These are phyloP conservation scores for Collichthys lucidus DNA, from an alignment of 2,113 vertebrate species.

Conservation along the genomic window DNA sequence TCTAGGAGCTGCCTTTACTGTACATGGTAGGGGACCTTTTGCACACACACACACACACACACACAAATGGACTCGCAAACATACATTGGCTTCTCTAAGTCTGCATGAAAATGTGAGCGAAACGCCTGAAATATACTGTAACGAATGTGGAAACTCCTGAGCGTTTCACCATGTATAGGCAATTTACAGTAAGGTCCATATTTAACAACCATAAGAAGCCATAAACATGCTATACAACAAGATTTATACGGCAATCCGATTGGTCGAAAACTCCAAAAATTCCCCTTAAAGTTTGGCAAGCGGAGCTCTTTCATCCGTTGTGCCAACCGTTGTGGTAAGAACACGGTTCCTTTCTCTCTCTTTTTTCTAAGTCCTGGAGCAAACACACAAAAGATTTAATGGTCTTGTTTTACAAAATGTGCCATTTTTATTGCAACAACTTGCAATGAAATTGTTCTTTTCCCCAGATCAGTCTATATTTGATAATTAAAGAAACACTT, in stretches of 20 bases:
- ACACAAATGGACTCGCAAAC: constrained; percentile 8
- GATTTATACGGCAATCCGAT: neutral
- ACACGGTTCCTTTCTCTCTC: neutral
- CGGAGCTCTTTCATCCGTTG: neutral
- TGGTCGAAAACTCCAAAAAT: constrained; percentile 5
- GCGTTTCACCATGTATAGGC: constrained; percentile 17
- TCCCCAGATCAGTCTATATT: neutral
- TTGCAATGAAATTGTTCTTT: neutral
- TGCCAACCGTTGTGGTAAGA: neutral
- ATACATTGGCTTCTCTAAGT: neutral
- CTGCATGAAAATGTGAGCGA: constrained; percentile 6
- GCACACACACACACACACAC: neutral
- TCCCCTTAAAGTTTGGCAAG: neutral
- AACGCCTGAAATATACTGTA: neutral
- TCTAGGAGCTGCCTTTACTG: constrained; percentile 77
- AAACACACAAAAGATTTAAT: neutral
- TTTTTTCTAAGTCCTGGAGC: neutral
- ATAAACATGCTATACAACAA: neutral
- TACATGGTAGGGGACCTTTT: constrained; percentile 66
- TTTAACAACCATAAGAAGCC: constrained; percentile 30
- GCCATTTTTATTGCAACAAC: neutral
- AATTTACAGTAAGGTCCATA: constrained; percentile 24
- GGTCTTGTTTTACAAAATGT: neutral
- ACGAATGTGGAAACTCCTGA: constrained; percentile 4
- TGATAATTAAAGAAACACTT: neutral